phyloP scores from a whole-genome alignment of 2,797 vertebrate species.

The Neosalanx taihuensis region DNA sequence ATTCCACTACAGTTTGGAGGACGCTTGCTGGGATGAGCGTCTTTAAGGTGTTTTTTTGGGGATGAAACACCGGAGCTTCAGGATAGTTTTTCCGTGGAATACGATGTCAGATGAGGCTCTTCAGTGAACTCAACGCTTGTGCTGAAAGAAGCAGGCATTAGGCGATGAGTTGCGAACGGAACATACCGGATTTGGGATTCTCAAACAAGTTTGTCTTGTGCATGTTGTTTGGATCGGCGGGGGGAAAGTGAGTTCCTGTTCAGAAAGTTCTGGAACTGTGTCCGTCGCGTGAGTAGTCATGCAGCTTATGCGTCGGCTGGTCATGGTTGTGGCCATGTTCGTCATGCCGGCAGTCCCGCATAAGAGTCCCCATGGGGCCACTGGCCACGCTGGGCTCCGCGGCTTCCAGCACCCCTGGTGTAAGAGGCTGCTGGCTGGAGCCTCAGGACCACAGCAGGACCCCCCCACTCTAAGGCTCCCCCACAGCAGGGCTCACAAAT shows the following conservation, averaged over 20 bases:
- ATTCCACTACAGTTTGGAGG: conserved; percentile 37
- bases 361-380: conserved; percentile 39
- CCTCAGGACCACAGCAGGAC: conserved; percentile 39
- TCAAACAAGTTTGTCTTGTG: background rate
- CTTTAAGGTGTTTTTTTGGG: conserved; percentile 28
- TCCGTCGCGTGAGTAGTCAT: conserved; percentile 36
- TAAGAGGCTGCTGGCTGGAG: conserved; percentile 39
- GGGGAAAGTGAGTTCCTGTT: background rate
- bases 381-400: conserved; percentile 29
- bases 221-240: conserved; percentile 9
- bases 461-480: conserved; percentile 38
- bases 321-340: conserved; percentile 58
- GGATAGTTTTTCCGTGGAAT: background rate
- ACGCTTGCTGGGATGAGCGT: conserved; percentile 34
- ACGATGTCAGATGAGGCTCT: background rate
- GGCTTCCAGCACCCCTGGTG: conserved; percentile 53
- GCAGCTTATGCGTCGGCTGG: conserved; percentile 49
- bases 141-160: background rate
- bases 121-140: background rate
- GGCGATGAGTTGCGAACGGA: background rate
- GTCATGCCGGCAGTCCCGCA: conserved; percentile 62
- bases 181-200: background rate
- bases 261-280: background rate
- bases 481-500: conserved; percentile 60
- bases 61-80: background rate